Percentiles rank a stretch among this genome's conserved stretches.
Evolutionary conservation across 2,888 invertebrate genomes (phyloP).

Genomic region (Amiota minor): DNA sequence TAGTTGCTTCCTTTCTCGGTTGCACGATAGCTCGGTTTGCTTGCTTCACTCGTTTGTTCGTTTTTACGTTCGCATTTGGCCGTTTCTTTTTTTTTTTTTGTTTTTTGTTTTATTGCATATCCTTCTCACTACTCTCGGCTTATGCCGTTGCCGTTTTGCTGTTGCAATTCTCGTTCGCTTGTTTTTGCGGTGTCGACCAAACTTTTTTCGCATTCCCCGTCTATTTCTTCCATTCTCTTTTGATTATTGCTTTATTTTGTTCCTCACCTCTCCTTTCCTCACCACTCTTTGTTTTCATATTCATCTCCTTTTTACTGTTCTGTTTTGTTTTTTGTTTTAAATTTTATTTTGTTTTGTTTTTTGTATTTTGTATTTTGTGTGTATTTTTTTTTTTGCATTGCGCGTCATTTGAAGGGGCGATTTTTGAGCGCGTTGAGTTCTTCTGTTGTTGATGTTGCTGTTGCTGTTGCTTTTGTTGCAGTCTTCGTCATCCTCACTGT

Average conservation of each 20-base stretch:
- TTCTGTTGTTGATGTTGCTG: constrained; percentile 40
- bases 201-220: too few species aligned
- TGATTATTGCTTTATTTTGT: too few species aligned
- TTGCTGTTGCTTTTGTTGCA: neutral
- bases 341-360: constrained; percentile 47
- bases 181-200: constrained; percentile 49
- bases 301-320: constrained; percentile 44
- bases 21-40: constrained; percentile 45
- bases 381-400: constrained; percentile 31
- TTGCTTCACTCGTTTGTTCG: constrained; percentile 35
- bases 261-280: neutral
- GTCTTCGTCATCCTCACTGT: neutral
- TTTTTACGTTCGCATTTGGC: neutral
- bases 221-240: too few species aligned
- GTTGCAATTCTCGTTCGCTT: constrained; percentile 43
- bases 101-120: constrained; percentile 15
- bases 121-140: constrained; percentile 25
- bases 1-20: constrained; percentile 36
- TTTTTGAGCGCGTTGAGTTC: constrained; percentile 13
- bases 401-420: constrained; percentile 30
- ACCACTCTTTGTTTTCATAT: constrained; percentile 34
- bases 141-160: constrained; percentile 28
- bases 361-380: constrained; percentile 33
- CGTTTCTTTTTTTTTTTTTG: neutral
- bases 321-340: constrained; percentile 39